phyloP scores from a whole-genome alignment of 2,113 vertebrate genomes.

The Scalopus aquaticus region DNA sequence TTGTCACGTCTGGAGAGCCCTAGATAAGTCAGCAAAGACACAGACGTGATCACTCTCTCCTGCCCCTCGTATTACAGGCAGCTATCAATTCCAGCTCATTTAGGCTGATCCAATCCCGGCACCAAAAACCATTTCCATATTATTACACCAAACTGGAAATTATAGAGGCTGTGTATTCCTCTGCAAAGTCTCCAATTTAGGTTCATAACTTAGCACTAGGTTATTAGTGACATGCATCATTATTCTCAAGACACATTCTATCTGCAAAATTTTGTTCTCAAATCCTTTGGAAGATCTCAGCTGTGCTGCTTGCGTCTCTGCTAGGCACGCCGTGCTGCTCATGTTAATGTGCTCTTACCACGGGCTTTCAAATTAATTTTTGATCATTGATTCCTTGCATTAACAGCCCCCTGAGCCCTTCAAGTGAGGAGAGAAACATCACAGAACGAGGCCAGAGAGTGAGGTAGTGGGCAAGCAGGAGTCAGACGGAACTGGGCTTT shows the following conservation, averaged over 20 bases:
- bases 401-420: conserved; percentile 61
- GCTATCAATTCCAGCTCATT: conserved; percentile 79
- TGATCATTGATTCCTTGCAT: conserved; percentile 72
- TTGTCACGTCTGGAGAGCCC: conserved; percentile 76
- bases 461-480: conserved; percentile 24
- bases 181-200: conserved; percentile 74
- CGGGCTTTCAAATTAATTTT: conserved; percentile 71
- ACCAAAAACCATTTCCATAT: conserved; percentile 74
- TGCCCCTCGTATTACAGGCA: conserved; percentile 64
- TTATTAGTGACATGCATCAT: conserved; percentile 73
- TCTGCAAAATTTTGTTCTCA: conserved; percentile 50
- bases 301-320: neutral
- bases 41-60: conserved; percentile 69
- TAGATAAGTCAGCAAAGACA: conserved; percentile 71
- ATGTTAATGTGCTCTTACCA: conserved; percentile 55
- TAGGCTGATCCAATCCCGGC: conserved; percentile 60
- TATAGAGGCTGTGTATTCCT: conserved; percentile 69
- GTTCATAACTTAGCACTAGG: conserved; percentile 55
- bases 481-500: conserved; percentile 10
- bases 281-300: conserved; percentile 35
- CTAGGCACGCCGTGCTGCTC: neutral
- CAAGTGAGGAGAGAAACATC: conserved; percentile 44
- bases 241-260: conserved; percentile 62
- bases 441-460: conserved; percentile 12
- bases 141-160: conserved; percentile 73